Conservation (phyloP, 2,888 invertebrate genomes). For the Agriopis marginaria region DNA sequence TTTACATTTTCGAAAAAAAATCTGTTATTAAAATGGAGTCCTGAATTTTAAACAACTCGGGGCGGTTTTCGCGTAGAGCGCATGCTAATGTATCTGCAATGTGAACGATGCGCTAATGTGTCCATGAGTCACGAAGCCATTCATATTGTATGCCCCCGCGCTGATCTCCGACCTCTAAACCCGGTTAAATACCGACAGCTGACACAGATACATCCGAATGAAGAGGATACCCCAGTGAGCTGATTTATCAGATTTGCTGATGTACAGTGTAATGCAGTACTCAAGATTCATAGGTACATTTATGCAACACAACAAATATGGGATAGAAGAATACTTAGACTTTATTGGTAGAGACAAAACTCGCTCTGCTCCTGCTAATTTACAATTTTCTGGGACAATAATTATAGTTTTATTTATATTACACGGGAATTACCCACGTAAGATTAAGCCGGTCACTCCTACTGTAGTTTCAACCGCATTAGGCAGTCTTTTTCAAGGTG, state of each 20-base stretch:
- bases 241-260: conserved; percentile 27
- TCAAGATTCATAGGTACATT: background rate
- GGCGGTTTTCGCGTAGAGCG: too few species aligned
- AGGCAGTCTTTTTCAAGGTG: too few species aligned
- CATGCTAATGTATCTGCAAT: too few species aligned
- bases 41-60: background rate
- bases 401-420: too few species aligned
- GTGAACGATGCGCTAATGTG: background rate
- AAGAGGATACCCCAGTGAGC: conserved; percentile 19
- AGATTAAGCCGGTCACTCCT: too few species aligned
- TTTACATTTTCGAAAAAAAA: too few species aligned
- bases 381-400: background rate
- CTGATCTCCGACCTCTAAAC: conserved; percentile 3
- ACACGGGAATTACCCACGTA: too few species aligned
- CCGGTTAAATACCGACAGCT: conserved; percentile 6
- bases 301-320: background rate
- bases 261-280: background rate
- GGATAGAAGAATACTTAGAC: too few species aligned
- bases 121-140: background rate
- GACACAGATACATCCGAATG: conserved; percentile 15
- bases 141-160: conserved; percentile 2
- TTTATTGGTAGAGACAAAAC: too few species aligned
- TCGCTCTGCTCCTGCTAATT: too few species aligned
- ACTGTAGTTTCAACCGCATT: too few species aligned
- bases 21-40: too few species aligned